phyloP scores from a whole-genome alignment of 2,113 vertebrate species.

The Notiomystis cincta region DNA sequence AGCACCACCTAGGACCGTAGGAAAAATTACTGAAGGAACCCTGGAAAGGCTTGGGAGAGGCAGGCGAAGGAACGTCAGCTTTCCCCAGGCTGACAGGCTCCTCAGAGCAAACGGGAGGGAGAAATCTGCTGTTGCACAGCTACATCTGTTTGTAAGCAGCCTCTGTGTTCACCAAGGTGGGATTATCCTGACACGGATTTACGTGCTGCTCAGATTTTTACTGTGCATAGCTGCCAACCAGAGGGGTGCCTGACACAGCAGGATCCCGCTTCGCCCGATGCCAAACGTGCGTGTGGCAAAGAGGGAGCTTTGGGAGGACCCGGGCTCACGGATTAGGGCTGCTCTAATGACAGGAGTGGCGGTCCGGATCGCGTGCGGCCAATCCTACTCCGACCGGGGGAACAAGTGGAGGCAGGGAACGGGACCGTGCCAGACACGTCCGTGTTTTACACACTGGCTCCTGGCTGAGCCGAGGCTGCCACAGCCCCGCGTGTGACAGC shows the following conservation, averaged over 20 bases:
- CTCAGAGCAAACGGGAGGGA: not conserved
- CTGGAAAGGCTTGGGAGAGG: not conserved
- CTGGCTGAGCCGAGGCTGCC: conserved; percentile 57
- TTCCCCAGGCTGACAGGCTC: not conserved
- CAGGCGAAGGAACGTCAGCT: accelerated
- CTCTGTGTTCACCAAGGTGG: not conserved
- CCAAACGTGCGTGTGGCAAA: not conserved
- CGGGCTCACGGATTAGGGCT: not conserved
- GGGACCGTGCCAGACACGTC: not conserved
- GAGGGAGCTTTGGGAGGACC: not conserved
- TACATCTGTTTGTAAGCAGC: conserved; percentile 32
- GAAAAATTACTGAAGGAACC: not conserved
- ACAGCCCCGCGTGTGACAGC: not conserved
- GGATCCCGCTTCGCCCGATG: not conserved
- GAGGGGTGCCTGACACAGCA: not conserved
- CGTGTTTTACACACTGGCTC: not conserved
- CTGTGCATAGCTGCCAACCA: not conserved
- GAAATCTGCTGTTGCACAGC: not conserved
- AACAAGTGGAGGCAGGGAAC: not conserved
- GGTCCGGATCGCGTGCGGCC: accelerated
- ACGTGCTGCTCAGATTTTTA: not conserved
- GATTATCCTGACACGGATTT: not conserved
- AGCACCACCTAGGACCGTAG: not conserved
- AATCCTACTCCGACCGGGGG: not conserved
- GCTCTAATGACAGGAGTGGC: not conserved